phyloP scores from a whole-genome alignment of 92 coral and sea anemone genomes.

The Montipora capitata region DNA sequence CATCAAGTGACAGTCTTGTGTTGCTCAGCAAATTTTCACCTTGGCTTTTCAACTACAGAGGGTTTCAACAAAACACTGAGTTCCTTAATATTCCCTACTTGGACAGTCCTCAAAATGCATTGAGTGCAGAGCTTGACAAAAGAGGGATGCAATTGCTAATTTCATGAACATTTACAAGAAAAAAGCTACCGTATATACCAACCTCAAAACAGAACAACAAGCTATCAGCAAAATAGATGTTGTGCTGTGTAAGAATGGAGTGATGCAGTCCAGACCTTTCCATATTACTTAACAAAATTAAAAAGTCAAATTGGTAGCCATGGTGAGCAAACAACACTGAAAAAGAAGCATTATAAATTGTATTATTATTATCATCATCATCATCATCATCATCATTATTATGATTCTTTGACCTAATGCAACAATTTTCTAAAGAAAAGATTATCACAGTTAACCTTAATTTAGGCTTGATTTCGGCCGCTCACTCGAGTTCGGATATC shows the following conservation, averaged over 20 bases:
- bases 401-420: too few species aligned
- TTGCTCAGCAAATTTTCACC: slow-evolving; percentile 70
- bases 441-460: too few species aligned
- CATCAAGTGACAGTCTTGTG: slow-evolving; percentile 87
- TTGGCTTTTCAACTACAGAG: slow-evolving; percentile 71
- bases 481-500: too few species aligned
- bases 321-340: slow-evolving; percentile 96
- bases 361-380: too few species aligned
- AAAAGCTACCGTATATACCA: not conserved
- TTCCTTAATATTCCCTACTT: not conserved
- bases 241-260: slow-evolving; percentile 70
- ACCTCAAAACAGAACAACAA: slow-evolving; percentile 90
- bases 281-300: slow-evolving; percentile 90
- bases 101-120: too few species aligned
- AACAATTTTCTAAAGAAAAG: too few species aligned
- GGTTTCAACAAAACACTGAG: not conserved
- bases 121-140: too few species aligned
- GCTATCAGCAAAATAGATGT: slow-evolving; percentile 95
- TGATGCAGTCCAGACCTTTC: slow-evolving; percentile 82
- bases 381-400: too few species aligned
- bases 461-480: too few species aligned
- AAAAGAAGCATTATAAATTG: not conserved
- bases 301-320: slow-evolving; percentile 93
- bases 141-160: too few species aligned
- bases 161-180: not conserved